phyloP scores from a whole-genome alignment of 2,888 invertebrate genomes.

The Dryocosmus kuriphilus region DNA sequence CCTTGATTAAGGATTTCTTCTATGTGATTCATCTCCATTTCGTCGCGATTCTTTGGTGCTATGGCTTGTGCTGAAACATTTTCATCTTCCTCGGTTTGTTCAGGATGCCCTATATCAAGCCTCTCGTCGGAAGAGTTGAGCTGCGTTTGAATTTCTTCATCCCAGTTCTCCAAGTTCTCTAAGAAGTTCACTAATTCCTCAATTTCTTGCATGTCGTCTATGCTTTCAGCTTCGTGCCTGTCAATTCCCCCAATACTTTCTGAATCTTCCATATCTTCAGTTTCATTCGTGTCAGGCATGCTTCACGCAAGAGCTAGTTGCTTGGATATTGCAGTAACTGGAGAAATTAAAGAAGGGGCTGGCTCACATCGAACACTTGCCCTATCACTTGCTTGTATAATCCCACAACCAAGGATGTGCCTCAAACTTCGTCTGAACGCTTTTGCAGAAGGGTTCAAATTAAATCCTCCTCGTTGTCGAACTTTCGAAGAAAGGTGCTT shows the following conservation, averaged over 20 bases:
- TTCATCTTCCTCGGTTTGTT: neutral
- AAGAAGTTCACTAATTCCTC: neutral
- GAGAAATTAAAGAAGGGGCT: conserved; percentile 20
- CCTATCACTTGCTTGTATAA: conserved; percentile 44
- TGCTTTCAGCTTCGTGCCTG: neutral
- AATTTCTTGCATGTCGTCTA: neutral
- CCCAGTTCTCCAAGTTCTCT: neutral
- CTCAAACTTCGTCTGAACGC: conserved; percentile 45
- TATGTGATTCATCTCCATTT: neutral
- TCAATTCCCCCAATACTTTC: neutral
- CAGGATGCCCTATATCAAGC: neutral
- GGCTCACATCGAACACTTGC: conserved; percentile 50
- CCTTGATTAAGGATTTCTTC: neutral
- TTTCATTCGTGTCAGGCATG: neutral
- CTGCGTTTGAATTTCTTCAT: neutral
- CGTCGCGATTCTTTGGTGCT: neutral
- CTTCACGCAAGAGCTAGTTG: neutral
- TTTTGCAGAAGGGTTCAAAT: conserved; percentile 54
- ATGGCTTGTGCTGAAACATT: neutral
- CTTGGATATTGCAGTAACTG: neutral
- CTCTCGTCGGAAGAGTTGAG: neutral
- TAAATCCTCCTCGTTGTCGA: conserved; percentile 55
- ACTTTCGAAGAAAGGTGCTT: conserved; percentile 55
- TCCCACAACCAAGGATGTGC: conserved; percentile 50
- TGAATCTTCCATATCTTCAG: neutral